phyloP scores from a whole-genome alignment of 2,888 invertebrate genomes.

The Metacarcinus magister region DNA sequence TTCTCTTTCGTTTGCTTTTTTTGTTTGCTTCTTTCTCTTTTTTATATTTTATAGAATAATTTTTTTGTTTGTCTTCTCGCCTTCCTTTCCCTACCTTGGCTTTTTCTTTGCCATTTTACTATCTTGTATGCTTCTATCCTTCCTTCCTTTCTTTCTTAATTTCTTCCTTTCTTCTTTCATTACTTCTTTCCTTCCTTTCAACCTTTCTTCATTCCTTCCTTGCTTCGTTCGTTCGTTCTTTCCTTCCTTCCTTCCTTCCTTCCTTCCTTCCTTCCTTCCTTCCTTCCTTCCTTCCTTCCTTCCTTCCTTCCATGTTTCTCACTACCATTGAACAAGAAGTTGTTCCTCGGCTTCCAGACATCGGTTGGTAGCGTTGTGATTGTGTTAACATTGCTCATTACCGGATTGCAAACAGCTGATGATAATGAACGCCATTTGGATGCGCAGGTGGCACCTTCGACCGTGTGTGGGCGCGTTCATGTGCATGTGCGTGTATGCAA shows the following conservation, averaged over 20 bases:
- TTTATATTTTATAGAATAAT: background rate
- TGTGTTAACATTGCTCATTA: background rate
- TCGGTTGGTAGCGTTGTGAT: background rate
- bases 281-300: background rate
- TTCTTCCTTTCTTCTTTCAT: conserved; percentile 13
- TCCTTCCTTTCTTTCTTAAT: too few relatives aligned
- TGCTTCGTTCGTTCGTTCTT: background rate
- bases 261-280: conserved; percentile 32
- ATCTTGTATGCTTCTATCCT: too few relatives aligned
- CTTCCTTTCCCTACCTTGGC: too few relatives aligned
- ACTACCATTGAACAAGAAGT: background rate
- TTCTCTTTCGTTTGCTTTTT: too few relatives aligned
- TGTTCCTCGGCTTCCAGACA: background rate
- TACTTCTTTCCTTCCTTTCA: background rate
- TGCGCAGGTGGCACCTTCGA: background rate
- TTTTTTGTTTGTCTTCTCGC: too few relatives aligned
- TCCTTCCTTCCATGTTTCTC: background rate
- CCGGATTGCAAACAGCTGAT: background rate
- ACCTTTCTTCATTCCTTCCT: background rate
- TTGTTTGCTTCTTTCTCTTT: too few relatives aligned
- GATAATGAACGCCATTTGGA: background rate
- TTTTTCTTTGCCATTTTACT: too few relatives aligned
- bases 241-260: conserved; percentile 28
- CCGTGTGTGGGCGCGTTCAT: background rate
- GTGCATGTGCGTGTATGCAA: background rate